Conservation (phyloP, 2,797 vertebrate species). For the Australoheros facetus region DNA sequence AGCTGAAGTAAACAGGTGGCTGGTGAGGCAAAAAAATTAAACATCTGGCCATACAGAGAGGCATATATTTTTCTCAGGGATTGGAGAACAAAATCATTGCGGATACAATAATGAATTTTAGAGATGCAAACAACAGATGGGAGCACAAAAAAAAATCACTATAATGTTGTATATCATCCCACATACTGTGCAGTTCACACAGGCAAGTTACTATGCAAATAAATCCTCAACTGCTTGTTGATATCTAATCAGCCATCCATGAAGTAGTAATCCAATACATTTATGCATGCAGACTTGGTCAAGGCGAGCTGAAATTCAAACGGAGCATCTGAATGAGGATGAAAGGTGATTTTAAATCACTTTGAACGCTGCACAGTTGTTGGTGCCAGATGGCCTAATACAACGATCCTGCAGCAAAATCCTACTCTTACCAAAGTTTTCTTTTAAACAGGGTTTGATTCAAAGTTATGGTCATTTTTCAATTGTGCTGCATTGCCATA, state of each 20-base stretch:
- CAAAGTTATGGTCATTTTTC: neutral
- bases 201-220: neutral
- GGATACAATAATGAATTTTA: neutral
- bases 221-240: neutral
- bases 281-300: no score
- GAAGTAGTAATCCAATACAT: no score
- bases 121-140: neutral
- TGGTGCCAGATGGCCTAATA: no score
- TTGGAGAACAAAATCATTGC: neutral
- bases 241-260: no score
- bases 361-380: no score
- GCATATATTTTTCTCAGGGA: neutral
- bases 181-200: neutral
- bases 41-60: neutral
- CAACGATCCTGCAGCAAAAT: neutral
- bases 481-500: neutral
- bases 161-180: neutral
- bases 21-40: neutral
- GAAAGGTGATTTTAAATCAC: no score
- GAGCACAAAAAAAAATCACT: neutral
- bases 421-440: neutral
- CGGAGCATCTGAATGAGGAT: no score
- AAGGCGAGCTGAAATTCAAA: no score
- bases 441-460: neutral
- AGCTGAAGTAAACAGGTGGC: constrained; percentile 4